Conservation (phyloP, 1,140 invertebrate genomes). For the fruit fly (Drosophila melanogaster) region Release_6_plus_ISO1_MT NT_037436.4:4420001-4420500, state of each 20-base stretch:
- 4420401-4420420: constrained; percentile 64
- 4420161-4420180: constrained; percentile 58
- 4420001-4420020: constrained; percentile 72
- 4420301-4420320: constrained; percentile 65
- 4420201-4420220: constrained; percentile 74
- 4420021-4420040: constrained; percentile 83
- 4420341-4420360: constrained; percentile 49
- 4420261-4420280: constrained; percentile 66
- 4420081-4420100: constrained; percentile 60
- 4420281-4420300: constrained; percentile 76
- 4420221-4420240: constrained; percentile 80
- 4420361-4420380: constrained; percentile 43
- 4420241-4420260: constrained; percentile 60
- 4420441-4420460: constrained; percentile 38
- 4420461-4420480: constrained; percentile 35
- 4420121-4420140: constrained; percentile 48
- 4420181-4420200: constrained; percentile 50
- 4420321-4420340: constrained; percentile 49
- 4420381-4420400: constrained; percentile 44
- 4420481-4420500: constrained; percentile 21
- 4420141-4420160: constrained; percentile 58
- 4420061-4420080: constrained; percentile 38
- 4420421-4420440: constrained; percentile 22
- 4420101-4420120: constrained; percentile 75
- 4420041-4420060: constrained; percentile 51